phyloP scores from a whole-genome alignment of 2,797 vertebrate species.

The Crocidura indochinensis region DNA sequence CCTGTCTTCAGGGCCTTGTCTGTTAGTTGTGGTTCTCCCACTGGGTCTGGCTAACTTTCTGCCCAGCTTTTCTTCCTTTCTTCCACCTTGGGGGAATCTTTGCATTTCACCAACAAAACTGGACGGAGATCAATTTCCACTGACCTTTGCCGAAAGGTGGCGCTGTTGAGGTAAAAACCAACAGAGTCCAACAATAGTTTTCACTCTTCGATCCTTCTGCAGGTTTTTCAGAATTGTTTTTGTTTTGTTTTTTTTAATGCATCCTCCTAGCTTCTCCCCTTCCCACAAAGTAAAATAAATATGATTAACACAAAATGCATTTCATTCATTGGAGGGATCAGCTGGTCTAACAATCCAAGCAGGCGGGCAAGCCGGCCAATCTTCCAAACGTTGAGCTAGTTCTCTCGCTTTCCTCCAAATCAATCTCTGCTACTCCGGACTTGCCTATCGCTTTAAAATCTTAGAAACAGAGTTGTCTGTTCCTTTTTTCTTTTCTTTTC shows the following conservation, averaged over 20 bases:
- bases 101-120: constrained; percentile 59
- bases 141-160: constrained; percentile 95
- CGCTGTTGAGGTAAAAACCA: constrained; percentile 96
- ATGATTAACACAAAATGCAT: constrained; percentile 81
- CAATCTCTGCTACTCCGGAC: constrained; percentile 70
- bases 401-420: constrained; percentile 42
- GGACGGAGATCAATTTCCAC: constrained; percentile 84
- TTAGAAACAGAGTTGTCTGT: constrained; percentile 78
- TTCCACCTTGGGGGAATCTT: background rate
- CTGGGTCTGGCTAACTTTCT: constrained; percentile 30
- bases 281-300: constrained; percentile 82
- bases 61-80: background rate
- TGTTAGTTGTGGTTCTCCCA: background rate
- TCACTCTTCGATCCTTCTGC: constrained; percentile 78
- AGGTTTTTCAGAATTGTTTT: constrained; percentile 68
- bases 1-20: background rate
- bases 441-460: constrained; percentile 85
- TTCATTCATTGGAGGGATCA: constrained; percentile 79
- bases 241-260: constrained; percentile 38
- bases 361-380: constrained; percentile 51
- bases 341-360: constrained; percentile 61
- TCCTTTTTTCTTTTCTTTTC: constrained; percentile 11
- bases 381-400: background rate
- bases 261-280: constrained; percentile 57
- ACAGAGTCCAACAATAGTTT: constrained; percentile 83